These are phyloP conservation scores for Silurus meridionalis DNA, from an alignment of 2,113 vertebrate genomes.

Conservation along the genomic window DNA sequence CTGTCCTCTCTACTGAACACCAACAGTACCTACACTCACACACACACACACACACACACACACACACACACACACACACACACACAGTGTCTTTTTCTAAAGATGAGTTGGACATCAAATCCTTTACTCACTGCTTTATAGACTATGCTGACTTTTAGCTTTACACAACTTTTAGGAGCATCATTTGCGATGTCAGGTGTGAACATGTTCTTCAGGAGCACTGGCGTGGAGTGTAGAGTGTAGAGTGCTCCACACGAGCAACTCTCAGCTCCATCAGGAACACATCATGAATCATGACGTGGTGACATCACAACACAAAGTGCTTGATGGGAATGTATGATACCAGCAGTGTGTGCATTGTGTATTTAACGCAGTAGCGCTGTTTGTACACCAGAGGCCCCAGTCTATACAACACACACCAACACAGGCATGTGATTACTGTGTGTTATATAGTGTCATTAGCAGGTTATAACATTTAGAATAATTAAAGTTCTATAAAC, in stretches of 20 bases:
- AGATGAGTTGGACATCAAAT: neutral
- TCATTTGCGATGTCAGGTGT: neutral
- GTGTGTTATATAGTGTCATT: too few relatives aligned
- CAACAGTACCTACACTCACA: neutral
- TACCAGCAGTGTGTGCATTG: neutral
- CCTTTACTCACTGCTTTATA: neutral
- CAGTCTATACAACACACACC: too few relatives aligned
- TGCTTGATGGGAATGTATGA: neutral
- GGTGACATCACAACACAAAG: neutral
- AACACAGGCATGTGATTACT: too few relatives aligned
- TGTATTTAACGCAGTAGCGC: neutral
- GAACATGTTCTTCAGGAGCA: neutral
- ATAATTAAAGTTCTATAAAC: too few relatives aligned
- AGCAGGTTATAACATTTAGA: too few relatives aligned
- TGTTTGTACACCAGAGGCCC: neutral
- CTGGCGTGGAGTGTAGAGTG: too few relatives aligned
- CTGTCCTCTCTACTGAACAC: constrained; percentile 5
- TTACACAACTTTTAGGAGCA: neutral
- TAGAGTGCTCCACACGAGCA: too few relatives aligned
- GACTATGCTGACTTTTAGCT: too few relatives aligned
- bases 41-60: neutral
- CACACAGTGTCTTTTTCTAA: too few relatives aligned
- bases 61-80: neutral
- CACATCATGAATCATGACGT: too few relatives aligned
- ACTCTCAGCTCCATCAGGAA: too few relatives aligned